Percentiles rank a stretch among this genome's conserved stretches.
Evolutionary conservation across 2,888 invertebrate genomes (phyloP).

Genomic region (Salpingus planirostris): DNA sequence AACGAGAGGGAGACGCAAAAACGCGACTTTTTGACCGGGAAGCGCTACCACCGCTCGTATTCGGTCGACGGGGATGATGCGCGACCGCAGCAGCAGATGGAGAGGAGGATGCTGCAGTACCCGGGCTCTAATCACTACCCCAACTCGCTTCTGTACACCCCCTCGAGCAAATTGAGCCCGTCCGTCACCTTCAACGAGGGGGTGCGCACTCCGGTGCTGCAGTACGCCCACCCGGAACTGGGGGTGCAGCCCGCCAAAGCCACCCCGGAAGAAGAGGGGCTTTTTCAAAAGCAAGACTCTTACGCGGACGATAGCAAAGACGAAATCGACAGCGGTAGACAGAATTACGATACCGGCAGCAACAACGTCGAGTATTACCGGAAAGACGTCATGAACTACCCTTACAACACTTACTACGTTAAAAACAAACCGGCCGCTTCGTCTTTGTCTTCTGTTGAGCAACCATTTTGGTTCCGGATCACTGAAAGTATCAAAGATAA

Average conservation of each 20-base stretch:
- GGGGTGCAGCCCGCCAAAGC: slow-evolving; percentile 68
- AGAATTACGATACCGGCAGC: slow-evolving; percentile 38
- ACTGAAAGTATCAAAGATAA: slow-evolving; percentile 66
- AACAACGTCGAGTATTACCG: slow-evolving; percentile 43
- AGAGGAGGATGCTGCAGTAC: slow-evolving; percentile 62
- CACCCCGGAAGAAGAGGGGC: slow-evolving; percentile 35
- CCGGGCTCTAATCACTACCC: slow-evolving; percentile 54
- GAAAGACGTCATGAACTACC: slow-evolving; percentile 47
- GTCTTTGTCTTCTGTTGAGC: no score
- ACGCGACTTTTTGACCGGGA: slow-evolving; percentile 50
- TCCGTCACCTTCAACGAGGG: slow-evolving; percentile 56
- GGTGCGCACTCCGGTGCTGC: slow-evolving; percentile 63
- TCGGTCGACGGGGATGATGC: no score
- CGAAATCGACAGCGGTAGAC: slow-evolving; percentile 28
- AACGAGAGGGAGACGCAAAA: slow-evolving; percentile 56
- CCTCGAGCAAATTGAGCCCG: slow-evolving; percentile 49
- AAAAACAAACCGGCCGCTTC: slow-evolving; percentile 52
- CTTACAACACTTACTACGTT: slow-evolving; percentile 50
- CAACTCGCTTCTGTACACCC: slow-evolving; percentile 55
- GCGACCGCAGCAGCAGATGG: slow-evolving; percentile 48
- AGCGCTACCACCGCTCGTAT: slow-evolving; percentile 39
- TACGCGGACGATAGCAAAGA: slow-evolving; percentile 22
- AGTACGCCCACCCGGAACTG: slow-evolving; percentile 72
- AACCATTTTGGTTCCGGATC: slow-evolving; percentile 63
- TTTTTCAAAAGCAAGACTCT: slow-evolving; percentile 21